Evolutionary conservation across 2,113 vertebrate species (phyloP).

Genomic region (Trochalopteron elliotii): DNA sequence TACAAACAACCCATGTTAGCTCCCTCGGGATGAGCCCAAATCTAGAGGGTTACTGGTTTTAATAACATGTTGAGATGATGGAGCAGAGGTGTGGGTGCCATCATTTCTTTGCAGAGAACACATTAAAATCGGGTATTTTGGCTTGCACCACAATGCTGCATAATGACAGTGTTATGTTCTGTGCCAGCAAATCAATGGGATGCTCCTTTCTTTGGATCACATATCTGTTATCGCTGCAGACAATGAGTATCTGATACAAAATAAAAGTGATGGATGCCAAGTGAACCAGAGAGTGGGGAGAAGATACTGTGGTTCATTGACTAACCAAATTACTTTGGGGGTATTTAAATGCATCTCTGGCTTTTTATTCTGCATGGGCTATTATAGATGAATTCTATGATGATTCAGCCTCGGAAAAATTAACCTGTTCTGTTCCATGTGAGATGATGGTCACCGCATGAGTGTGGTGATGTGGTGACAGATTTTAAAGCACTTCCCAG

Average conservation of each 20-base stretch:
- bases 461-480: neutral
- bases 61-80: neutral
- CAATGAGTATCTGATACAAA: conserved; percentile 73
- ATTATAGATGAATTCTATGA: conserved; percentile 50
- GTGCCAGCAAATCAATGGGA: conserved; percentile 60
- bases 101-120: conserved; percentile 23
- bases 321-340: conserved; percentile 71
- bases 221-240: conserved; percentile 56
- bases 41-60: neutral
- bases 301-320: conserved; percentile 69
- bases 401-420: conserved; percentile 51
- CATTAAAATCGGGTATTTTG: conserved; percentile 21
- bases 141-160: conserved; percentile 2
- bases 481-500: neutral
- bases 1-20: neutral
- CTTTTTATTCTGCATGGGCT: conserved; percentile 61
- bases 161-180: neutral
- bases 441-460: neutral
- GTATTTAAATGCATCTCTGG: conserved; percentile 66
- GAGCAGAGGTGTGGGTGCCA: neutral
- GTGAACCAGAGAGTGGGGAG: conserved; percentile 52
- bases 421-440: conserved; percentile 33
- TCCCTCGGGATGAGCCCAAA: neutral
- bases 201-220: conserved; percentile 51
- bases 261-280: conserved; percentile 71